Evolutionary conservation across 2,797 vertebrate genomes (phyloP).

Genomic region (Alauda arvensis): DNA sequence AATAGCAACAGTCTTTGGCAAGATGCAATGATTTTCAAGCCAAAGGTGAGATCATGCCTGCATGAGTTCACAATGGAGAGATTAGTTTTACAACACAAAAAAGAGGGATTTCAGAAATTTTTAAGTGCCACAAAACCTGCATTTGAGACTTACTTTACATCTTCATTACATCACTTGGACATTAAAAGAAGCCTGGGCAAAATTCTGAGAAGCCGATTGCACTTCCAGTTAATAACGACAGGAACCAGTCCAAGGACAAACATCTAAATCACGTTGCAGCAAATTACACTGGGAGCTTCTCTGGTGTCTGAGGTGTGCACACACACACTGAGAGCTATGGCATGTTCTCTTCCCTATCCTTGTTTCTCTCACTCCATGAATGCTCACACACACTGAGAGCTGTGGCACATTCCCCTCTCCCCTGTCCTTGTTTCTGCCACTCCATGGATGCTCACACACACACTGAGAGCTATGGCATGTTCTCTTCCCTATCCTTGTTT

Average conservation of each 20-base stretch:
- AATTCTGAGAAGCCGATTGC: background rate
- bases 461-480: background rate
- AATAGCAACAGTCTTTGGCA: constrained; percentile 23
- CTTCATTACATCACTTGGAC: constrained; percentile 10
- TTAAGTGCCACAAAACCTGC: background rate
- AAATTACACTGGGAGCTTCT: background rate
- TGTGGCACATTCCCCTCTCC: background rate
- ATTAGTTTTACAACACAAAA: constrained; percentile 10
- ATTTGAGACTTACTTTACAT: constrained; percentile 7
- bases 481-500: background rate
- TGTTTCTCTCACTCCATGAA: accelerated
- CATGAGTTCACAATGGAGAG: background rate
- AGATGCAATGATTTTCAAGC: constrained; percentile 29
- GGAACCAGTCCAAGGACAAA: constrained; percentile 27
- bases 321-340: background rate
- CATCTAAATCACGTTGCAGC: background rate
- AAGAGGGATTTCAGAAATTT: constrained; percentile 3
- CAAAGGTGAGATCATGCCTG: constrained; percentile 42
- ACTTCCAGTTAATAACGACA: background rate
- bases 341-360: background rate
- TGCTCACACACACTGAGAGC: background rate
- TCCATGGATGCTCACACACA: background rate
- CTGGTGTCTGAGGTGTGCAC: background rate
- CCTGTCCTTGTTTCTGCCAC: background rate
- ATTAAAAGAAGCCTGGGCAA: background rate